These are phyloP conservation scores for Hemicordylus capensis DNA, from an alignment of 2,113 vertebrate species.

Conservation along the genomic window DNA sequence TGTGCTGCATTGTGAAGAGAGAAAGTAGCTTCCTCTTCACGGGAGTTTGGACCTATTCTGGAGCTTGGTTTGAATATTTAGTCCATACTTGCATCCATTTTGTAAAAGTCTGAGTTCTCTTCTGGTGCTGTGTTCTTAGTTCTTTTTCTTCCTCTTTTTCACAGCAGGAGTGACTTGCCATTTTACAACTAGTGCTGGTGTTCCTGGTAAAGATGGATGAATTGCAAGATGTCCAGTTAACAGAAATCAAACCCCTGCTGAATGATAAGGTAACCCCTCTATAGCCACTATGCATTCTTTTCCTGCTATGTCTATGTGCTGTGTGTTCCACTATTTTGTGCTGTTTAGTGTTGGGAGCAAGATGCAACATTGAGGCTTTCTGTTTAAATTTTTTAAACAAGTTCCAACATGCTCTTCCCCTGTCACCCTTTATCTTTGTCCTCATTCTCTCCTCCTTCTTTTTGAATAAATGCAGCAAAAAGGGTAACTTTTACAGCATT, in stretches of 20 bases:
- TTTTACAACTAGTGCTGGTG: constrained; percentile 30
- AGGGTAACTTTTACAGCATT: too few species aligned
- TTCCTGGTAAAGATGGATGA: constrained; percentile 84
- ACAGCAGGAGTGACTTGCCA: constrained; percentile 58
- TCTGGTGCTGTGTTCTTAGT: background rate
- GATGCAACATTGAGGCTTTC: background rate
- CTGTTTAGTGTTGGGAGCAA: background rate
- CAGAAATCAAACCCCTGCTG: constrained; percentile 94
- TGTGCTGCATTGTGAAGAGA: background rate
- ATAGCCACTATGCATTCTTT: background rate
- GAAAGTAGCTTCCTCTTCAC: background rate
- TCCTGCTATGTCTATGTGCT: background rate
- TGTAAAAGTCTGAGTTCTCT: background rate
- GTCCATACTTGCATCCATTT: background rate
- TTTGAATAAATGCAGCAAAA: too few species aligned
- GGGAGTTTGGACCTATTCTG: background rate
- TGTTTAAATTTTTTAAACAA: background rate
- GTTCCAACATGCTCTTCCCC: background rate
- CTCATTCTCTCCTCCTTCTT: background rate
- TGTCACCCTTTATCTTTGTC: background rate
- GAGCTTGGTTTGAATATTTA: background rate
- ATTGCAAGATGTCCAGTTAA: constrained; percentile 93
- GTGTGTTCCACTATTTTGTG: background rate
- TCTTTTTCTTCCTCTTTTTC: constrained; percentile 52
- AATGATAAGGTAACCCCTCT: constrained; percentile 86